Base-by-base conservation (phyloP, 2,113 vertebrate genomes). In the Chrysochloris asiatica region DNA sequence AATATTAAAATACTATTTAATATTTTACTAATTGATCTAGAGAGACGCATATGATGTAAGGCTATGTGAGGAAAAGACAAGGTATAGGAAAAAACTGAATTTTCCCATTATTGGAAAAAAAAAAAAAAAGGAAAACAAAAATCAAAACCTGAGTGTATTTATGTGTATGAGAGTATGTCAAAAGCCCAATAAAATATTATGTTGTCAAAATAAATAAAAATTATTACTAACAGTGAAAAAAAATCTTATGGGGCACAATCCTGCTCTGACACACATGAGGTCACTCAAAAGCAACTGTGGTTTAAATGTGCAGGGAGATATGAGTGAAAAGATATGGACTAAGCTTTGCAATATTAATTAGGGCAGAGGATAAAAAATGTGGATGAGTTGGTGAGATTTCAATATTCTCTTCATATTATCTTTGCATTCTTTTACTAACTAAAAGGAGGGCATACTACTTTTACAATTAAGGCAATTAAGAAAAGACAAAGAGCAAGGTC, bases 221-320 rank as follows among this genome's bases (percentile, higher is more conserved):
- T 59, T n/a, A 67, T 16, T 67, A 11, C 4, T 11, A 63, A 63
- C 30, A n/a, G 33, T 67, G 16, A 13, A 67, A 67, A 17, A 6
- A n/a, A 36, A n/a, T 6, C 63, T 33, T 67, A 7, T 17, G 14
- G 63, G 36, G 63, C 63, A n/a, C 63, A 67, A 14, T 6, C 33
- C 33, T 17, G 8, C 16, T n/a, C 63, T n/a, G 63, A 67, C 61
- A 65, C 63, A 16, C 33, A 1, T n/a, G n/a, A 33, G 63, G 33
- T 36, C 63, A 36, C 63, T 67, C 14, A n/a, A 67, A 33, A 16
- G 33, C 63, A n/a, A 28, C 63, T 16, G n/a, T 4, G 3, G 3
- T 67, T n/a, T 4, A 28, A 59, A 72, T 3, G 0, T 2, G 21
- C 4, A 1, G 3, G n/a, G 43, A 72, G 26, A n/a, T 1, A 30